Evolutionary conservation across 2,113 vertebrate genomes (phyloP), one percentile per base, ranked within the genome.

Genomic region (Varanus komodoensis): DNA sequence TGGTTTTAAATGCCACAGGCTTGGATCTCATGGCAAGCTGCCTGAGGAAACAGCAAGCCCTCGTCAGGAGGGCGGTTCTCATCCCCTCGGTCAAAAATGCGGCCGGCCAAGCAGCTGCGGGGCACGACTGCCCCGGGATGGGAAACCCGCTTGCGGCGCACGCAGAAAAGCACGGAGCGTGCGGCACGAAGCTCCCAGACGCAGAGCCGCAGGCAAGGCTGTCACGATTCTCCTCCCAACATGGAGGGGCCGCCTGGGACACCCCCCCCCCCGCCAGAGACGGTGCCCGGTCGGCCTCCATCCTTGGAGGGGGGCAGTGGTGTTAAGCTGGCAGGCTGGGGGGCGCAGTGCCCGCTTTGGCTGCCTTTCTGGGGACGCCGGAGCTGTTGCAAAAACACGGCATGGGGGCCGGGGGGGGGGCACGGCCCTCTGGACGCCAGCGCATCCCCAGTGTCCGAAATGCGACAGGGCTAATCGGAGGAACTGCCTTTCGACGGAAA

Each of bases 341-440:
- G 50, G 14, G 1, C 19, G 32, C 3, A 81, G n/a, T 54, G n/a
- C 3, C 38, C 38, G 38, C 38, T 44, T 44, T 29, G 4, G 79
- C 52, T 54, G 27, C 9, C 7, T 52, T 12, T 2, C 19, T 81
- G 3, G 27, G 79, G 29, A 32, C 84, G 44, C 82, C 50, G 19
- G 71, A 86, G 29, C 57, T 17, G 38, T 48, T 54, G 52, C 71
- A 57, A 67, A 25, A 6, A 74, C 82, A 32, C 11, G 83, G 87
- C 93, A 50, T 82, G 89, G 75, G 85, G 85, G 74, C 71, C 67
- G 57, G 74, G 52, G 25, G 75, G 3, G 15, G 32, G 29, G 32
- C 15, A 17, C 6, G 1, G 15, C 17, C 9, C 67, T 34, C 32
- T 14, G 34, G 14, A 14, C 9, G 5, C n/a, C 32, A 21, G 19